Evolutionary conservation across 2,888 invertebrate species (phyloP).

Genomic region (Globia sparganii): DNA sequence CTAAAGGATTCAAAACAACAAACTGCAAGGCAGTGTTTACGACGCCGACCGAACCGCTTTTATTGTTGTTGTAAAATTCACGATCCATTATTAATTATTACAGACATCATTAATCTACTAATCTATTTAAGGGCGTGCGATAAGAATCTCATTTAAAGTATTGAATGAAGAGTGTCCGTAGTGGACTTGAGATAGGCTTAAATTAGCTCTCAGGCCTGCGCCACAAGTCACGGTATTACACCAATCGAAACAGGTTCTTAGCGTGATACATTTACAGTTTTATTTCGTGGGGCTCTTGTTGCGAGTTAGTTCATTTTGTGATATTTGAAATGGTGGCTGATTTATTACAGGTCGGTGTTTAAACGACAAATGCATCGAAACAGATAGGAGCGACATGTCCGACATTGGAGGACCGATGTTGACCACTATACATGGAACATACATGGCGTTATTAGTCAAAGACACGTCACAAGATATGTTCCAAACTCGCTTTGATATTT

Average conservation of each 20-base stretch:
- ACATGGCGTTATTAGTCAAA: constrained; percentile 74
- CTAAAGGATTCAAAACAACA: constrained; percentile 87
- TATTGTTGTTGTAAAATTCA: constrained; percentile 90
- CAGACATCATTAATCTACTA: constrained; percentile 91
- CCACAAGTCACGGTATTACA: constrained; percentile 48
- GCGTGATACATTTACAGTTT: constrained; percentile 50
- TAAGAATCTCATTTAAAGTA: constrained; percentile 91
- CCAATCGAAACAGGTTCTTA: constrained; percentile 60
- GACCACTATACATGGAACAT: constrained; percentile 81
- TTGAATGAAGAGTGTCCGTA: constrained; percentile 90
- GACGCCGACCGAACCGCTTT: constrained; percentile 87
- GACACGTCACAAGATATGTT: constrained; percentile 75
- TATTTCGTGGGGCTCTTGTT: constrained; percentile 9
- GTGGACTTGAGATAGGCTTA: constrained; percentile 90
- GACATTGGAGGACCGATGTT: constrained; percentile 89
- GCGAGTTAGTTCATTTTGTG: constrained; percentile 67
- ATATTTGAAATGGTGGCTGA: constrained; percentile 78
- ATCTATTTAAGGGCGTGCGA: constrained; percentile 90
- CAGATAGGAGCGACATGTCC: constrained; percentile 90
- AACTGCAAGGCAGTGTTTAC: constrained; percentile 88
- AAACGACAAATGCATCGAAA: constrained; percentile 91
- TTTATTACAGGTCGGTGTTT: constrained; percentile 91
- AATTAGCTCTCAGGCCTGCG: constrained; percentile 75
- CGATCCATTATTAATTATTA: constrained; percentile 91
- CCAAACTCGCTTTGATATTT: neutral